Conservation (phyloP, 2,888 invertebrate species). For the Leucoma salicis region DNA sequence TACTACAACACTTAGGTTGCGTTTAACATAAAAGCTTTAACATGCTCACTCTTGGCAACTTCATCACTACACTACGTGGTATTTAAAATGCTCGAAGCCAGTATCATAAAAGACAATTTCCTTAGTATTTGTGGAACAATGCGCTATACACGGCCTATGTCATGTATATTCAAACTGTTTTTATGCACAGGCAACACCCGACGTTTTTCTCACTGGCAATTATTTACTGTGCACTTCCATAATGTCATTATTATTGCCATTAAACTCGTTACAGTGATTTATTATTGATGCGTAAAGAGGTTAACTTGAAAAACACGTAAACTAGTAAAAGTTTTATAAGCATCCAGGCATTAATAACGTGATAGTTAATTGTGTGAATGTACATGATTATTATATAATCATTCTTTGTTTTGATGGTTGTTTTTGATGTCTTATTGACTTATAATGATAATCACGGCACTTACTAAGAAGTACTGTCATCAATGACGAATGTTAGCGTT, state of each 20-base stretch:
- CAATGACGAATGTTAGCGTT: too few species aligned
- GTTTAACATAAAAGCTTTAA: too few species aligned
- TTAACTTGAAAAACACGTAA: conserved; percentile 17
- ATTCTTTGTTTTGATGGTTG: too few species aligned
- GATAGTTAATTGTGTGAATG: not conserved
- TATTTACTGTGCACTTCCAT: conserved; percentile 27
- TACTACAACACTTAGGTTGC: too few species aligned
- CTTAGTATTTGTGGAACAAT: conserved; percentile 33
- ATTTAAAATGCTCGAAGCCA: too few species aligned
- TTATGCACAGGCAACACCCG: conserved; percentile 23
- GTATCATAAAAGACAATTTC: conserved; percentile 21
- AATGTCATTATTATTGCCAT: conserved; percentile 25
- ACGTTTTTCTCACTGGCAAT: conserved; percentile 26
- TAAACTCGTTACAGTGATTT: conserved; percentile 11
- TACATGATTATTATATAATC: not conserved
- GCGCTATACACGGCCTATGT: conserved; percentile 19
- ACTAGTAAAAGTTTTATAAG: conserved; percentile 9
- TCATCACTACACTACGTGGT: too few species aligned
- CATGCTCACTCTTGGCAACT: too few species aligned
- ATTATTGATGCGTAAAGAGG: conserved; percentile 10
- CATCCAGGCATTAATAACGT: conserved; percentile 1
- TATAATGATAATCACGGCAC: too few species aligned
- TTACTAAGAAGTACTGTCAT: too few species aligned
- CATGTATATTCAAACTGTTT: conserved; percentile 25
- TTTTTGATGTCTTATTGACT: too few species aligned